A percentile compares a stretch with the other conserved stretches of the same genome.
Conservation (phyloP, 2,888 invertebrate species). For the Melieria omissa region DNA sequence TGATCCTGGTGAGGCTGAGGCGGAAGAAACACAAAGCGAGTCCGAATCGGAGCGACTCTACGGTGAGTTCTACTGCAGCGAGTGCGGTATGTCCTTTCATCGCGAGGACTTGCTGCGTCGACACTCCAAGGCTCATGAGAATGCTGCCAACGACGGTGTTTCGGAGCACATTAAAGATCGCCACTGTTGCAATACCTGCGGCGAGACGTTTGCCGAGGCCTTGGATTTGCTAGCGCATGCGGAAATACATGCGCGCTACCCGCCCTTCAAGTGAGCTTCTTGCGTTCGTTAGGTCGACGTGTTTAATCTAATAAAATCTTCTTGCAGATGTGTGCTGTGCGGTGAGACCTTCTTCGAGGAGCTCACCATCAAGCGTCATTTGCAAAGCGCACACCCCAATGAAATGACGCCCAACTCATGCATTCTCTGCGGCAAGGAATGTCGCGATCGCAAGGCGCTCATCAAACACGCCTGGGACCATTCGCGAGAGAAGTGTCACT, state of each 20-base stretch:
- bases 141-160: constrained; percentile 38
- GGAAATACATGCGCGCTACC: constrained; percentile 77
- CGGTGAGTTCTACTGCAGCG: constrained; percentile 74
- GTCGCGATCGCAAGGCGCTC: constrained; percentile 75
- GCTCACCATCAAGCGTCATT: constrained; percentile 73
- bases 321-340: constrained; percentile 72
- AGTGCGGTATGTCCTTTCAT: constrained; percentile 84
- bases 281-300: background rate
- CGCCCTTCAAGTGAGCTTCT: constrained; percentile 67
- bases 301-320: too few species aligned
- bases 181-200: constrained; percentile 83
- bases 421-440: constrained; percentile 75
- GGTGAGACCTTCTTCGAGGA: constrained; percentile 75
- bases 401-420: constrained; percentile 75
- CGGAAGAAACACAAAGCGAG: constrained; percentile 63
- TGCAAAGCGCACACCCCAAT: constrained; percentile 71
- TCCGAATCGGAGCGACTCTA: constrained; percentile 72
- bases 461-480: constrained; percentile 78
- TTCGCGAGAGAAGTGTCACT: constrained; percentile 73
- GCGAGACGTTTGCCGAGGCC: constrained; percentile 81
- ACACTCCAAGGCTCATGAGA: constrained; percentile 71
- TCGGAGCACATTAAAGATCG: constrained; percentile 58
- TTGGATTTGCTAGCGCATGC: constrained; percentile 82
- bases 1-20: constrained; percentile 65
- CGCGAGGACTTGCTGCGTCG: constrained; percentile 79